A percentile compares a stretch with the other conserved stretches of the same genome.
phyloP scores from a whole-genome alignment of 2,888 invertebrate species.

The Ochropleura plecta region DNA sequence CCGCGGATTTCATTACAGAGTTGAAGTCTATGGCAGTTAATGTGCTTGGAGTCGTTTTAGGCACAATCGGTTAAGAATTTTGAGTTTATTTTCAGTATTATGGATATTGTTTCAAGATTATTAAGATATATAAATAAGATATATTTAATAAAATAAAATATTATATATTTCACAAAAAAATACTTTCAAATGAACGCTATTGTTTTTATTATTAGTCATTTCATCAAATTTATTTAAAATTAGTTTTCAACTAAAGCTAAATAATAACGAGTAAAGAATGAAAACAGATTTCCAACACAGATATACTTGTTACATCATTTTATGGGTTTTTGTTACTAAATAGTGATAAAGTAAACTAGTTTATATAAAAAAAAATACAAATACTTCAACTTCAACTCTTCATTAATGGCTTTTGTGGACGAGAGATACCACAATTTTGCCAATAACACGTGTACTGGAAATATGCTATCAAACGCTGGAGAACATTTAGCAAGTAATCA shows the following conservation, averaged over 20 bases:
- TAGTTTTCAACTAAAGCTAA: background rate
- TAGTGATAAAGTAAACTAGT: background rate
- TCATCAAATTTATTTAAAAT: background rate
- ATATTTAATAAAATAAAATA: background rate
- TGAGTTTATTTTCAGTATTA: background rate
- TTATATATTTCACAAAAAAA: background rate
- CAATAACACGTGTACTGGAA: too few relatives aligned
- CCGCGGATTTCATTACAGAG: conserved; percentile 26
- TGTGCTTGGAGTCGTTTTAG: background rate
- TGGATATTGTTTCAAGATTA: background rate
- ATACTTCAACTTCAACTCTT: too few relatives aligned
- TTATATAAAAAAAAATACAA: too few relatives aligned
- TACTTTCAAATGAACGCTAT: background rate
- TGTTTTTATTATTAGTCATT: background rate
- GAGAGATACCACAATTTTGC: too few relatives aligned
- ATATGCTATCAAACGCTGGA: too few relatives aligned
- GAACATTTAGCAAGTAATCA: too few relatives aligned
- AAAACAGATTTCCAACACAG: background rate
- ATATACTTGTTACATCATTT: background rate
- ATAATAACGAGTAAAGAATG: too few relatives aligned
- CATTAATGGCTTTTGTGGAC: too few relatives aligned
- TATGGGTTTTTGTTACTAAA: background rate
- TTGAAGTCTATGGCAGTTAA: conserved; percentile 18
- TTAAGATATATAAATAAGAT: background rate
- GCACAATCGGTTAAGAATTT: too few relatives aligned